Evolutionary conservation across 2,888 invertebrate genomes (phyloP).

Genomic region (Griposia aprilina): DNA sequence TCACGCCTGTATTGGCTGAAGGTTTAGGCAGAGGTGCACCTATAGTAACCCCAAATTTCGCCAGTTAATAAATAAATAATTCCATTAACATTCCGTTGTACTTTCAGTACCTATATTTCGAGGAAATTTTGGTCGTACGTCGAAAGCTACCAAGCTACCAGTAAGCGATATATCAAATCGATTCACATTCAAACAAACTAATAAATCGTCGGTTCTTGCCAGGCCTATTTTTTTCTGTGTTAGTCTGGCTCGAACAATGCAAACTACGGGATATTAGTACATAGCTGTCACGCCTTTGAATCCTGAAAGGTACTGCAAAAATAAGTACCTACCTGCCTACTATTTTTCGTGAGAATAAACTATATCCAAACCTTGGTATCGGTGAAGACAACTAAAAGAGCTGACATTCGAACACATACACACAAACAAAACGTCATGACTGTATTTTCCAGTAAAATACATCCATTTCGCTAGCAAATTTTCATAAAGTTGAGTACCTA

Average conservation of each 20-base stretch:
- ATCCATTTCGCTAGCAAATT: not conserved
- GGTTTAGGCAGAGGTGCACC: no score
- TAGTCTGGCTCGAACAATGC: slow-evolving; percentile 28
- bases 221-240: slow-evolving; percentile 26
- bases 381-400: not conserved
- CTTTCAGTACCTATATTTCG: not conserved
- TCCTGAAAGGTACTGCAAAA: not conserved
- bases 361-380: not conserved
- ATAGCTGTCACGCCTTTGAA: not conserved
- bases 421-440: not conserved
- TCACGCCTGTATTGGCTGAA: no score
- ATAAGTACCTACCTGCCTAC: not conserved
- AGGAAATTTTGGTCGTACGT: not conserved
- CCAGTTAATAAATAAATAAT: not conserved
- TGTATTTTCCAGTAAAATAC: not conserved
- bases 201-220: slow-evolving; percentile 39
- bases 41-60: no score
- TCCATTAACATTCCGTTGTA: no score
- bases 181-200: slow-evolving; percentile 31
- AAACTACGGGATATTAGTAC: slow-evolving; percentile 31
- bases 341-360: not conserved
- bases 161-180: slow-evolving; percentile 39
- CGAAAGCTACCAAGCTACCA: not conserved
- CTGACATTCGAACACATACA: not conserved
- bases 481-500: not conserved